phyloP scores from a whole-genome alignment of 2,797 vertebrate species.

The Anguilla marmorata region DNA sequence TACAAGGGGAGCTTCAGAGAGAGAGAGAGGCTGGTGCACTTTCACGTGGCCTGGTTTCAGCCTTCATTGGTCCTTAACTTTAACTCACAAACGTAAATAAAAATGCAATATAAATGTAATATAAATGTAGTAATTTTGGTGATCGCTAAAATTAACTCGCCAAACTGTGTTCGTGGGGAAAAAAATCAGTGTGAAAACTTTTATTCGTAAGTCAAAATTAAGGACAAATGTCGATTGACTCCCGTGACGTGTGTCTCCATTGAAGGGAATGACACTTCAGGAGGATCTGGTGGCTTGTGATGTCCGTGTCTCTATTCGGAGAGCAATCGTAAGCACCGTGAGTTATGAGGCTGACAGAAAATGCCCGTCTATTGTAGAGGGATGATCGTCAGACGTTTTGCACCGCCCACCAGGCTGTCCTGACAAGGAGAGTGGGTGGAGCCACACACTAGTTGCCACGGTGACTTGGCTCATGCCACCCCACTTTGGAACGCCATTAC shows the following conservation, averaged over 20 bases:
- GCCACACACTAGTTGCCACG: neutral
- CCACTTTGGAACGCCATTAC: neutral
- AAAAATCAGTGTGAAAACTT: neutral
- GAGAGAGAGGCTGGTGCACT: neutral
- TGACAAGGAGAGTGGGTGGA: neutral
- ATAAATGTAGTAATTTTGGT: too few species aligned
- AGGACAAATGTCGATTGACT: too few species aligned
- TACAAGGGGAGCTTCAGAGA: neutral
- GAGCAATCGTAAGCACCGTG: too few species aligned
- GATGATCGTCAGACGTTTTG: neutral
- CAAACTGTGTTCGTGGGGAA: neutral
- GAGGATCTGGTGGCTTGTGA: too few species aligned
- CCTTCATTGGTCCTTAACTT: neutral
- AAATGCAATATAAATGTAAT: too few species aligned
- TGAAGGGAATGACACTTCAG: neutral
- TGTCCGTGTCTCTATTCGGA: too few species aligned
- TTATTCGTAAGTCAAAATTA: neutral
- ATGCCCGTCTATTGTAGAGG: neutral
- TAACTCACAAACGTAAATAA: too few species aligned
- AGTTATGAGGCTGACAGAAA: too few species aligned
- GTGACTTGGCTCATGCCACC: neutral
- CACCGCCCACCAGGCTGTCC: neutral
- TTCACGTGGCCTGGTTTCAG: neutral
- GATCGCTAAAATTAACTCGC: too few species aligned
- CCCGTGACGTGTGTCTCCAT: neutral